A percentile compares a stretch with the other conserved stretches of the same genome.
Evolutionary conservation across 2,797 vertebrate species (phyloP).

Genomic region (Vultur gryphus): DNA sequence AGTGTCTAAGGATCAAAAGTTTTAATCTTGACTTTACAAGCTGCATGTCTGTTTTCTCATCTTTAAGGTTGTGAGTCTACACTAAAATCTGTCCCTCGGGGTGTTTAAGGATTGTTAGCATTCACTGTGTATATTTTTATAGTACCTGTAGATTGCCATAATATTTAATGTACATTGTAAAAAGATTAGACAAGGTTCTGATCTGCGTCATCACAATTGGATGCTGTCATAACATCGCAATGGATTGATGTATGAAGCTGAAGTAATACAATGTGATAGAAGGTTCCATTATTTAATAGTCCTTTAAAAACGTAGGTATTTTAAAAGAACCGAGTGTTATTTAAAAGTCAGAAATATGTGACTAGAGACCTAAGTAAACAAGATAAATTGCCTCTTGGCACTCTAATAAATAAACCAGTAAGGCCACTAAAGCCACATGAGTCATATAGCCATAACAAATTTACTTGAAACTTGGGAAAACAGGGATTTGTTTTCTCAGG

Average conservation of each 20-base stretch:
- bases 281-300: background rate
- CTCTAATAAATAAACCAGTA: constrained; percentile 12
- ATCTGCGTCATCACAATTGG: background rate
- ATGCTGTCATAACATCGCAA: background rate
- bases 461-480: constrained; percentile 50
- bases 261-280: background rate
- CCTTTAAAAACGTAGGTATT: background rate
- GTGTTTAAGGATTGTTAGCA: background rate
- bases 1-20: background rate
- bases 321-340: background rate
- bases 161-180: background rate
- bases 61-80: background rate
- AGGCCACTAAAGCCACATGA: constrained; percentile 46
- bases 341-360: background rate
- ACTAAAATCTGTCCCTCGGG: background rate
- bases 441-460: constrained; percentile 45
- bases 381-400: constrained; percentile 24
- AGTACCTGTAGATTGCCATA: background rate
- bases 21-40: background rate
- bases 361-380: background rate
- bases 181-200: background rate
- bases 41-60: background rate
- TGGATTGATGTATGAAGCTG: background rate
- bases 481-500: constrained; percentile 28
- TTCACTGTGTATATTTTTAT: background rate